Conservation (phyloP, 2,113 vertebrate genomes). For the Macquaria australasica region DNA sequence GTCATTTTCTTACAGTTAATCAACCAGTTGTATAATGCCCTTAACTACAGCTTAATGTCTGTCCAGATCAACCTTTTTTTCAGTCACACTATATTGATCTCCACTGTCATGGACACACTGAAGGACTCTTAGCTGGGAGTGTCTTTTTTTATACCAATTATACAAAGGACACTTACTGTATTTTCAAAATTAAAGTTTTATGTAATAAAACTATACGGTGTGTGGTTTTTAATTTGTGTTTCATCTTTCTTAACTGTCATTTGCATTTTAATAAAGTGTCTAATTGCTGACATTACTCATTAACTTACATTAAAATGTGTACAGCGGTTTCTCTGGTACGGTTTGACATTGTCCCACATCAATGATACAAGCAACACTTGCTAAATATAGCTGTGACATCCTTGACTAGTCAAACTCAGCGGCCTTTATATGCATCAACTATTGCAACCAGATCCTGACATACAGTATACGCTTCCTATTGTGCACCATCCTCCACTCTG, state of each 20-base stretch:
- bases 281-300: not conserved
- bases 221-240: not conserved
- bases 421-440: slow-evolving; percentile 48
- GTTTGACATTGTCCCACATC: slow-evolving; percentile 22
- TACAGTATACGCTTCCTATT: slow-evolving; percentile 64
- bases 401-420: slow-evolving; percentile 56
- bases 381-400: slow-evolving; percentile 70
- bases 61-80: slow-evolving; percentile 21
- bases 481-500: slow-evolving; percentile 54
- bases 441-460: slow-evolving; percentile 75
- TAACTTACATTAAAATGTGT: not conserved
- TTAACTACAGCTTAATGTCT: slow-evolving; percentile 28
- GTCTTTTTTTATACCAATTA: slow-evolving; percentile 24
- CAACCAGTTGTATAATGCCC: slow-evolving; percentile 14
- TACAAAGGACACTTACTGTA: slow-evolving; percentile 44
- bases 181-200: slow-evolving; percentile 75
- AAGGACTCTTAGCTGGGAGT: slow-evolving; percentile 60
- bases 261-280: not conserved
- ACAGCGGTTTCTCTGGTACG: slow-evolving; percentile 18
- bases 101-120: slow-evolving; percentile 30
- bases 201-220: slow-evolving; percentile 34
- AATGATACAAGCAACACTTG: slow-evolving; percentile 32
- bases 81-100: slow-evolving; percentile 23
- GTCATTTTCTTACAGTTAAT: slow-evolving; percentile 16
- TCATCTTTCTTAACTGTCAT: not conserved